Conservation (phyloP, 2,888 invertebrate species). For the Polymixis lichenea region DNA sequence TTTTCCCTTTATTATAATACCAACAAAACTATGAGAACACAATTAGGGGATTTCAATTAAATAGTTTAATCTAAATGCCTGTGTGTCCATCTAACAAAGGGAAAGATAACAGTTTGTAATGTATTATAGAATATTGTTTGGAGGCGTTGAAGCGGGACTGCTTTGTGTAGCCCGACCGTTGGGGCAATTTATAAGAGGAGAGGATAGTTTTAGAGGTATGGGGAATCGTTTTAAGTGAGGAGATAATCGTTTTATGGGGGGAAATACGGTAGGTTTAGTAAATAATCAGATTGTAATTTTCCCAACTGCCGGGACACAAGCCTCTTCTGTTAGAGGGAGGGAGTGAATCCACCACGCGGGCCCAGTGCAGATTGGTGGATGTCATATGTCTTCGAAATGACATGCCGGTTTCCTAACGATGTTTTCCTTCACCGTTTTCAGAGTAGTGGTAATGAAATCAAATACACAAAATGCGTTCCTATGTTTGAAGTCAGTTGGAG, state of each 20-base stretch:
- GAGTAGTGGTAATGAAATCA: too few relatives aligned
- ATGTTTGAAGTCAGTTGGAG: too few relatives aligned
- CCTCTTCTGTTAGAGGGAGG: not conserved
- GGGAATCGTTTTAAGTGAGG: not conserved
- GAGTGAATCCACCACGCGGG: not conserved
- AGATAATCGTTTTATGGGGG: not conserved
- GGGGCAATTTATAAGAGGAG: constrained; percentile 45
- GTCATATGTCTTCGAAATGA: not conserved
- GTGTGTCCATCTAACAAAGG: constrained; percentile 73
- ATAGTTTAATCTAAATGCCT: constrained; percentile 76
- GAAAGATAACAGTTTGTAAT: constrained; percentile 75
- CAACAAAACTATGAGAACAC: constrained; percentile 45
- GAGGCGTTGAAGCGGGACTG: constrained; percentile 72
- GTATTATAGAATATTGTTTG: constrained; percentile 77
- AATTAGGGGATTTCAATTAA: constrained; percentile 62
- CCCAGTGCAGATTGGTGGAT: not conserved
- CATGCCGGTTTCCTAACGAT: too few relatives aligned
- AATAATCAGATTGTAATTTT: too few relatives aligned
- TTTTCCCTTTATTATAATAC: constrained; percentile 23
- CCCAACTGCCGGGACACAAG: not conserved
- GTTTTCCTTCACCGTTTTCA: too few relatives aligned
- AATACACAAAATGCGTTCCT: too few relatives aligned
- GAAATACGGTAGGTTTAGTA: not conserved
- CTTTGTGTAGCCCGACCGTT: constrained; percentile 65
- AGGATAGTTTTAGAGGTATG: constrained; percentile 17